Evolutionary conservation across 1,140 invertebrate species (phyloP).

Genomic region (Eriosoma lanigerum): DNA sequence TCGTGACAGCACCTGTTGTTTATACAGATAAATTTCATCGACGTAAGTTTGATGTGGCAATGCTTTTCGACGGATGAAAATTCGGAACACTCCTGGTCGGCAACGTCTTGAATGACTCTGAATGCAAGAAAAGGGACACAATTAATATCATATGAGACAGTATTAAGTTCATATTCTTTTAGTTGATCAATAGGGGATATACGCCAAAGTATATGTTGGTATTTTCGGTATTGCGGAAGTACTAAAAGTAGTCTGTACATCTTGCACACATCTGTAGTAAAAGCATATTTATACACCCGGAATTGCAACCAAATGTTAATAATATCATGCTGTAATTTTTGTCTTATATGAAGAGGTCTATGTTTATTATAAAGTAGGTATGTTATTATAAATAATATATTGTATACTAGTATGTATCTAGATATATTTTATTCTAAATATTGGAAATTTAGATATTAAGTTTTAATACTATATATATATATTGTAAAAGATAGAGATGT

Average conservation of each 20-base stretch:
- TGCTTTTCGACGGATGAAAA: neutral
- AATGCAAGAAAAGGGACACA: conserved; percentile 57
- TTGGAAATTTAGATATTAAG: too few relatives aligned
- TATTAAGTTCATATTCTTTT: conserved; percentile 56
- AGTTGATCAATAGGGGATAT: conserved; percentile 54
- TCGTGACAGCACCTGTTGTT: neutral
- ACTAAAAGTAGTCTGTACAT: too few relatives aligned
- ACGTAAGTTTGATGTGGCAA: neutral
- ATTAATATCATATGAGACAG: conserved; percentile 57
- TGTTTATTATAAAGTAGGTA: too few relatives aligned
- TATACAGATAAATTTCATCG: conserved; percentile 15
- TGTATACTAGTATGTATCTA: too few relatives aligned
- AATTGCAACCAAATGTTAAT: conserved; percentile 57
- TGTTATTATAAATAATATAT: too few relatives aligned
- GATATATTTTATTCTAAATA: too few relatives aligned
- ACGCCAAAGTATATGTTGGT: conserved; percentile 58
- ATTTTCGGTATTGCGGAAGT: too few relatives aligned
- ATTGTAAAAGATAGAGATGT: too few relatives aligned
- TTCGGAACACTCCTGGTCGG: neutral
- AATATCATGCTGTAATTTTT: conserved; percentile 57
- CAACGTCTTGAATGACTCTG: conserved; percentile 57
- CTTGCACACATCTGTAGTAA: too few relatives aligned
- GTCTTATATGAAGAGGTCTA: conserved; percentile 55
- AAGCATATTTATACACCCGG: conserved; percentile 54
- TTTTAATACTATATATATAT: too few relatives aligned